These are phyloP conservation scores for Eubasilissa splendida DNA, from an alignment of 2,888 invertebrate genomes.

Conservation along the genomic window DNA sequence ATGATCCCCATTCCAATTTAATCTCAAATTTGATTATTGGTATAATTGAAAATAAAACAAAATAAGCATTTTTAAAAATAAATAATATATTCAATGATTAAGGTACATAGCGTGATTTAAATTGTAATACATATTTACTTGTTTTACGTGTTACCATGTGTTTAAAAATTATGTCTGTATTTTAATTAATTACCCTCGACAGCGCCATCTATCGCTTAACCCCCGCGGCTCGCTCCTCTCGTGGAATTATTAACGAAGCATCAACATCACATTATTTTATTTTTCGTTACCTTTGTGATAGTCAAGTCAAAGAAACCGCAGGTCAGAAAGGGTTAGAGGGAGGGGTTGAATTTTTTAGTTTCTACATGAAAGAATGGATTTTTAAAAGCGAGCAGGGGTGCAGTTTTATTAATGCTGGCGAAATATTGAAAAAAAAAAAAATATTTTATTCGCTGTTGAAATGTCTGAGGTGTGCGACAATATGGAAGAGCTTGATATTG, in stretches of 20 bases:
- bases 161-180: too few relatives aligned
- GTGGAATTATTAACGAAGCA: not conserved
- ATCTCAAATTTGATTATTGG: too few relatives aligned
- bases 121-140: too few relatives aligned
- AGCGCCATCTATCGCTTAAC: not conserved
- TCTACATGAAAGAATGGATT: constrained; percentile 52
- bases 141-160: too few relatives aligned
- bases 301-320: constrained; percentile 55
- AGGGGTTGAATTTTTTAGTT: constrained; percentile 44
- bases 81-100: too few relatives aligned
- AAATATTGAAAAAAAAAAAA: constrained; percentile 9
- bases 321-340: constrained; percentile 48
- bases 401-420: not conserved
- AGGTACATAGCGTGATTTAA: too few relatives aligned
- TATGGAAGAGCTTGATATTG: too few relatives aligned
- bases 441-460: not conserved
- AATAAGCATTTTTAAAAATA: too few relatives aligned
- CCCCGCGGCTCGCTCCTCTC: not conserved
- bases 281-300: constrained; percentile 48
- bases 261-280: constrained; percentile 36
- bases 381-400: constrained; percentile 30
- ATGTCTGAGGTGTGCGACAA: not conserved
- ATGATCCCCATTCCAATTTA: too few relatives aligned
- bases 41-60: too few relatives aligned
- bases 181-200: too few relatives aligned